phyloP scores from a whole-genome alignment of 2,113 vertebrate genomes.

The Bostrychus sinensis region DNA sequence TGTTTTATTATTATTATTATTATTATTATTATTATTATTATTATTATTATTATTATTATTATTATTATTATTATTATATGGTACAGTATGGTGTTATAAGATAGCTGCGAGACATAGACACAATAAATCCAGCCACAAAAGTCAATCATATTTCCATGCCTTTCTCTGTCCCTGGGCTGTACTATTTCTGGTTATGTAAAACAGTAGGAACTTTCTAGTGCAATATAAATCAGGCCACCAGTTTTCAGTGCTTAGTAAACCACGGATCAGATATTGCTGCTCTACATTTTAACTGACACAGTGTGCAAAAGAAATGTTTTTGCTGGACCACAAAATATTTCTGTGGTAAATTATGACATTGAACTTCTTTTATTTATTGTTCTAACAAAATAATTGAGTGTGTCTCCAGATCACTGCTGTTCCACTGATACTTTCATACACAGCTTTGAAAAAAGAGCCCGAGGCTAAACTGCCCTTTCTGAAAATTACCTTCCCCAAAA shows the following conservation, averaged over 20 bases:
- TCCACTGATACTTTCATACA: slow-evolving; percentile 33
- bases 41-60: no score
- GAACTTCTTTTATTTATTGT: slow-evolving; percentile 5
- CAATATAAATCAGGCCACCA: neutral
- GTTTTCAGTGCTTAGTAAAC: slow-evolving; percentile 9
- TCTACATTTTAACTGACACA: no score
- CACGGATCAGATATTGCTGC: no score
- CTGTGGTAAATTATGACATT: neutral
- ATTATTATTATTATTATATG: no score
- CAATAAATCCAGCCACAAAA: neutral
- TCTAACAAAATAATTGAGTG: slow-evolving; percentile 19
- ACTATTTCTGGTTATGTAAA: no score
- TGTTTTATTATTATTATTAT: no score
- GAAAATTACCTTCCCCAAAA: slow-evolving; percentile 21
- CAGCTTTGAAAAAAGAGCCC: slow-evolving; percentile 25
- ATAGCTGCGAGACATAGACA: slow-evolving; percentile 12
- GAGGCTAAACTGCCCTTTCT: slow-evolving; percentile 7
- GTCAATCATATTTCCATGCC: neutral
- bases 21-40: no score
- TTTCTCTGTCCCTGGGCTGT: no score
- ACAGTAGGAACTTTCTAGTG: neutral
- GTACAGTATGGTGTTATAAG: no score
- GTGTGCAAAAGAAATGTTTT: no score
- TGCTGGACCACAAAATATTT: neutral
- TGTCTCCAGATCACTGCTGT: slow-evolving; percentile 10